These are phyloP conservation scores for Echinarachnius parma DNA, from an alignment of 53 echinoderm and acorn worm species.

Conservation along the genomic window DNA sequence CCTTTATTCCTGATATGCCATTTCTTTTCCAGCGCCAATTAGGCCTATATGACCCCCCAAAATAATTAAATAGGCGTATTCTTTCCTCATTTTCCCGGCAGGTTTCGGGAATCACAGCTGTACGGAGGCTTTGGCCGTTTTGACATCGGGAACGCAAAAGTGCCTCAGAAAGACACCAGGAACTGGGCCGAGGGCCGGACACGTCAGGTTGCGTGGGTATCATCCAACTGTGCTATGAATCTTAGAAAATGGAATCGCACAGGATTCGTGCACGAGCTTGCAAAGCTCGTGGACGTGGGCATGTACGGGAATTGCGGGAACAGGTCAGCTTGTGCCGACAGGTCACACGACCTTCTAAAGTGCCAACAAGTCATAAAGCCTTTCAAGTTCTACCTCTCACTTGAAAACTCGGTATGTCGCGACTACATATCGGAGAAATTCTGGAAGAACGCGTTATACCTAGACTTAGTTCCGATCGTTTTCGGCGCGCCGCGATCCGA, in stretches of 20 bases:
- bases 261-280: constrained; percentile 25
- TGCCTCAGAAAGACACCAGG: background rate
- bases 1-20: too few relatives aligned
- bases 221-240: constrained; percentile 36
- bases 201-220: constrained; percentile 17
- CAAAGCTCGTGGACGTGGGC: constrained; percentile 10
- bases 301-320: constrained; percentile 40
- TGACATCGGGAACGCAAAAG: background rate
- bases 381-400: constrained; percentile 37
- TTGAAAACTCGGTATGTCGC: constrained; percentile 38
- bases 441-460: constrained; percentile 29
- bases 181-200: constrained; percentile 35
- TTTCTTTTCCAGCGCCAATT: too few relatives aligned
- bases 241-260: constrained; percentile 10
- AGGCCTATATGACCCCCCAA: too few relatives aligned
- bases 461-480: constrained; percentile 33
- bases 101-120: constrained; percentile 11
- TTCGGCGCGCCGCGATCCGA: constrained; percentile 24
- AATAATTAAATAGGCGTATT: too few relatives aligned
- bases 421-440: constrained; percentile 47
- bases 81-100: too few relatives aligned
- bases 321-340: background rate
- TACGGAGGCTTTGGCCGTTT: constrained; percentile 29
- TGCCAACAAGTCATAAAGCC: constrained; percentile 20
- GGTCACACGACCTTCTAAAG: too few relatives aligned